Conservation (phyloP, 2,888 invertebrate genomes). For the Serrognathus titanus region DNA sequence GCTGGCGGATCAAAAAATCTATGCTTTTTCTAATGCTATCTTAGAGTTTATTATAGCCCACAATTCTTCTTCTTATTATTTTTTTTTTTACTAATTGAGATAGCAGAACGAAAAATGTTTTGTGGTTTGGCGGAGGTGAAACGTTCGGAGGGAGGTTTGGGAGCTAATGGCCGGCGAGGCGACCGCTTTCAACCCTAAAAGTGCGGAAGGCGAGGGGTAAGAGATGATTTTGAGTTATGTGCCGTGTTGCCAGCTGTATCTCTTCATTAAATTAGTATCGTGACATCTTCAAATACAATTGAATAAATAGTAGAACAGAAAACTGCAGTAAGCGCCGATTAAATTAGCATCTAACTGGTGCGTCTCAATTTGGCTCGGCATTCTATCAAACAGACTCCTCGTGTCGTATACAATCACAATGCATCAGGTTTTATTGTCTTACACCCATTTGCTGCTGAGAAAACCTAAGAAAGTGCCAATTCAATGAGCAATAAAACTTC, state of each 20-base stretch:
- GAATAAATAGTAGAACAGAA: not conserved
- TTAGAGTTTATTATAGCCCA: not conserved
- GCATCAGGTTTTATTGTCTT: conserved; percentile 52
- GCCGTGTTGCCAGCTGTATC: conserved; percentile 22
- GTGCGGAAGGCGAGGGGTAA: conserved; percentile 22
- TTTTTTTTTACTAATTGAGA: conserved; percentile 8
- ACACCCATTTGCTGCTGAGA: conserved; percentile 47
- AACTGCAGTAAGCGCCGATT: conserved; percentile 26
- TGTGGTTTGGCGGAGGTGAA: conserved; percentile 5
- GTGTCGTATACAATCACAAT: conserved; percentile 50
- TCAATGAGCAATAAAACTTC: conserved; percentile 50
- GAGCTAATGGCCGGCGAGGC: conserved; percentile 30
- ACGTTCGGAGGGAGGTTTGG: conserved; percentile 6
- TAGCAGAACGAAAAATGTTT: conserved; percentile 10
- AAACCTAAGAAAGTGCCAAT: conserved; percentile 52
- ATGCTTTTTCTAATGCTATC: not conserved
- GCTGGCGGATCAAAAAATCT: not conserved
- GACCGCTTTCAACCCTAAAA: conserved; percentile 27
- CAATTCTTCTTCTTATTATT: too few relatives aligned
- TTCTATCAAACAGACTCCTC: conserved; percentile 45
- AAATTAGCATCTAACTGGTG: conserved; percentile 39
- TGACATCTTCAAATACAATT: not conserved
- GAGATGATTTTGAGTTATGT: conserved; percentile 27
- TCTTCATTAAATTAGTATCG: conserved; percentile 17
- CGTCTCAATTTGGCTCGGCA: conserved; percentile 44